A percentile compares a stretch with the other conserved stretches of the same genome.
Evolutionary conservation across 1,140 invertebrate species (phyloP).

Genomic region (Dendrolimus punctatus): DNA sequence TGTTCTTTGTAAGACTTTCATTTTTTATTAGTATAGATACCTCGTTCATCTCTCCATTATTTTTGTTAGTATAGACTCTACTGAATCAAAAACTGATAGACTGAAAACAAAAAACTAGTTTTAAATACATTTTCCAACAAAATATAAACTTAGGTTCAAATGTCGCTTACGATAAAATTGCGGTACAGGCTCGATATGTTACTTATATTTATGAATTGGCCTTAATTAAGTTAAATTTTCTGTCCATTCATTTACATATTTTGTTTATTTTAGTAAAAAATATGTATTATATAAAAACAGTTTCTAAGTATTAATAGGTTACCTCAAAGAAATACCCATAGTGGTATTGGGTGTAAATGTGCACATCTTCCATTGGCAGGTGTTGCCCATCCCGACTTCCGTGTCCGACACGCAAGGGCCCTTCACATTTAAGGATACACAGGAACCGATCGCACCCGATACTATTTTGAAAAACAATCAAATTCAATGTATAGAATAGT

Average conservation of each 20-base stretch:
- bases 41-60: too few species aligned
- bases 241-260: neutral
- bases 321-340: conserved; percentile 96
- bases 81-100: too few species aligned
- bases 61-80: too few species aligned
- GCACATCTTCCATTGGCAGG: conserved; percentile 99
- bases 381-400: conserved; percentile 97
- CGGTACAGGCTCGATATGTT: too few species aligned
- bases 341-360: conserved; percentile 94
- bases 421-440: conserved; percentile 94
- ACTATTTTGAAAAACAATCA: conserved; percentile 73
- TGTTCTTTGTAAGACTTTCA: too few species aligned
- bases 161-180: too few species aligned
- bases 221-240: too few species aligned
- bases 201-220: too few species aligned
- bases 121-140: too few species aligned
- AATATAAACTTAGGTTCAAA: too few species aligned
- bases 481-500: neutral
- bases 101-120: too few species aligned
- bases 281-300: neutral
- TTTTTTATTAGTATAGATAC: too few species aligned
- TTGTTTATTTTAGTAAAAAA: neutral
- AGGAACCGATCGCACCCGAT: conserved; percentile 96
- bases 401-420: conserved; percentile 94
- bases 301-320: conserved; percentile 4